Evolutionary conservation across 2,113 vertebrate genomes (phyloP), one percentile per base, ranked within the genome.

Genomic region (Mesembrinibis cayennensis): DNA sequence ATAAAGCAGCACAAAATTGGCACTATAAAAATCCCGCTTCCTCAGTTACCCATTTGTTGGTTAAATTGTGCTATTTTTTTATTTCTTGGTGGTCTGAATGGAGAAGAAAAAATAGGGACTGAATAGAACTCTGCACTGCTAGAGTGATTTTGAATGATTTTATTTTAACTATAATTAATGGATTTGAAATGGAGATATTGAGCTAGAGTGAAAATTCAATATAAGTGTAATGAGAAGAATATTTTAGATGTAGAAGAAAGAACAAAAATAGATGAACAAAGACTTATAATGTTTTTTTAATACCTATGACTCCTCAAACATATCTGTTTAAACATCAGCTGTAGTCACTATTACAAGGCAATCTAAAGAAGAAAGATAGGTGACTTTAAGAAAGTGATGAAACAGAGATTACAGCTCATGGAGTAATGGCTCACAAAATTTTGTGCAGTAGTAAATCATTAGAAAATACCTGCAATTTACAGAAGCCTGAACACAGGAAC

Each of bases 151-250:
- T 77, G 67, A 76, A 67, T 97, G 20, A 91, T 96, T 97, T 96
- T 93, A 87, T 97, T 97, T 97, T 97, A 97, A 93, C 30, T 93
- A 49, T 96, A 97, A 97, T 95, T 98, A 98, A 97, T 97, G 67
- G 53, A 69, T 88, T 90, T 87, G 32, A 87, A 97, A 98, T 76
- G 44, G 52, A 94, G 98, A 97, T 97, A 98, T 97, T 92, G 93
- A 95, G 36, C 76, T 93, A 91, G 61, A 95, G 70, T 92, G 74
- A 97, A 96, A 97, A 94, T 84, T 78, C 87, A 95, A 58, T 96
- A 62, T 65, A 65, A 90, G 4, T 89, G 93, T 97, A 97, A 97
- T 89, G 62, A 97, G 83, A 72, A 95, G 13, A 91, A 77, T 82
- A 82, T 82, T 95, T 83, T 87, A 69, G 67, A 65, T 86, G 14